A percentile compares a stretch with the other conserved stretches of the same genome.
Conservation (phyloP, 2,113 vertebrate genomes). For the Plectropomus leopardus region DNA sequence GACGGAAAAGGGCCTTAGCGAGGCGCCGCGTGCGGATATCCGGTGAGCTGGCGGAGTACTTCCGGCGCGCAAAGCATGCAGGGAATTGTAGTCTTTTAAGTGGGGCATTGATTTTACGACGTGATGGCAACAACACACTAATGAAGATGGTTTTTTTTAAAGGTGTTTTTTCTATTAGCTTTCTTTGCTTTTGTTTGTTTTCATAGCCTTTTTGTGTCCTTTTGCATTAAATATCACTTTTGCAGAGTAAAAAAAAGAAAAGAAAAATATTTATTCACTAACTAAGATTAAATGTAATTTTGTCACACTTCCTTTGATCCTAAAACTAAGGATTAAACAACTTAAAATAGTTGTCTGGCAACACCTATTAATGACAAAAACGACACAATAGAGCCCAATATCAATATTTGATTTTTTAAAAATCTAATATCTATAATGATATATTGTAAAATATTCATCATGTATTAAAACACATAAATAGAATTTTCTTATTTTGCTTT, state of each 20-base stretch:
- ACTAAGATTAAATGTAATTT: neutral
- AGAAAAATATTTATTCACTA: neutral
- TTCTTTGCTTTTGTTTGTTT: neutral
- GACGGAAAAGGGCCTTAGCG: constrained; percentile 83
- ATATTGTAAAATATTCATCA: neutral
- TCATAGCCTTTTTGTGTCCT: neutral
- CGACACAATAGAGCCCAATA: neutral
- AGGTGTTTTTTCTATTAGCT: too few species aligned
- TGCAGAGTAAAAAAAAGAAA: neutral
- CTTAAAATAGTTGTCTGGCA: too few species aligned
- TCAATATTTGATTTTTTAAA: neutral
- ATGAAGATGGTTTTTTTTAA: too few species aligned
- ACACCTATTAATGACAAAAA: neutral
- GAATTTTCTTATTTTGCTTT: neutral
- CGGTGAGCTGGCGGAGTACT: constrained; percentile 36
- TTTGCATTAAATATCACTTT: neutral
- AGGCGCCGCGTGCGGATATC: constrained; percentile 75
- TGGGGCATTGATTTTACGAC: neutral
- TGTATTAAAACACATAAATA: neutral
- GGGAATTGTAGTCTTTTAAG: constrained; percentile 61
- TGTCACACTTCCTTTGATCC: neutral
- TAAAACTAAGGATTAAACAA: neutral
- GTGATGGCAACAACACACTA: neutral
- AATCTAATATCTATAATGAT: neutral
- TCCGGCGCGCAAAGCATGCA: constrained; percentile 56